Percentiles rank a stretch among this genome's conserved stretches.
phyloP scores from a whole-genome alignment of 53 echinoderm and acorn worm species.

The Paracentrotus lividus region DNA sequence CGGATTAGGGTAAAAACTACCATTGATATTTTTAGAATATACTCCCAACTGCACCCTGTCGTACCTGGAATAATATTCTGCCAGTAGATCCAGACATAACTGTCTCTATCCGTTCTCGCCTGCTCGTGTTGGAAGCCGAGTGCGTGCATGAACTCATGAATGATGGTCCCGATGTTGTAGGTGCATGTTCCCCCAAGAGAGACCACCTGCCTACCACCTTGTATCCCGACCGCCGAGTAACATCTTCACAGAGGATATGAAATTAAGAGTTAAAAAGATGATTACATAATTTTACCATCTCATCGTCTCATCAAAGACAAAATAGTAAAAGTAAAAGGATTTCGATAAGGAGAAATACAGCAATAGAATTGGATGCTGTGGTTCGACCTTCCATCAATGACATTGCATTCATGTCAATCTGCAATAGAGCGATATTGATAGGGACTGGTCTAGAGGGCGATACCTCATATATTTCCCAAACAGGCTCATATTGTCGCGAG shows the following conservation, averaged over 20 bases:
- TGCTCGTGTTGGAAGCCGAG: slow-evolving; percentile 76
- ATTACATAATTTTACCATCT: too few species aligned
- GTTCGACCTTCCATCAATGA: too few species aligned
- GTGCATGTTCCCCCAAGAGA: slow-evolving; percentile 69
- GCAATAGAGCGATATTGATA: too few species aligned
- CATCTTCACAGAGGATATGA: slow-evolving; percentile 57
- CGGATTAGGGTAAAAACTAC: too few species aligned
- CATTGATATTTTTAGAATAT: neutral
- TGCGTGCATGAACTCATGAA: slow-evolving; percentile 79
- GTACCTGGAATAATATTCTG: slow-evolving; percentile 69
- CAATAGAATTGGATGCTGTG: too few species aligned
- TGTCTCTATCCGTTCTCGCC: slow-evolving; percentile 68
- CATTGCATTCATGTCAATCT: too few species aligned
- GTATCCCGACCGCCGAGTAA: slow-evolving; percentile 68
- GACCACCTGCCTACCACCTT: slow-evolving; percentile 68
- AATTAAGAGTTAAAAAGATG: too few species aligned
- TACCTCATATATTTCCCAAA: too few species aligned
- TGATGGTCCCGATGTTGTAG: slow-evolving; percentile 62
- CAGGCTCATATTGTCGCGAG: too few species aligned
- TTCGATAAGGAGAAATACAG: too few species aligned
- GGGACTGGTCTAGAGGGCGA: too few species aligned
- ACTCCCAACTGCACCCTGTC: neutral
- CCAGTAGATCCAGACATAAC: slow-evolving; percentile 70
- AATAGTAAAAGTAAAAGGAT: too few species aligned
- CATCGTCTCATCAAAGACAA: neutral